Evolutionary conservation across 1,140 invertebrate species (phyloP), one percentile per base, ranked within the genome.

Genomic region (Portunus trituberculatus): DNA sequence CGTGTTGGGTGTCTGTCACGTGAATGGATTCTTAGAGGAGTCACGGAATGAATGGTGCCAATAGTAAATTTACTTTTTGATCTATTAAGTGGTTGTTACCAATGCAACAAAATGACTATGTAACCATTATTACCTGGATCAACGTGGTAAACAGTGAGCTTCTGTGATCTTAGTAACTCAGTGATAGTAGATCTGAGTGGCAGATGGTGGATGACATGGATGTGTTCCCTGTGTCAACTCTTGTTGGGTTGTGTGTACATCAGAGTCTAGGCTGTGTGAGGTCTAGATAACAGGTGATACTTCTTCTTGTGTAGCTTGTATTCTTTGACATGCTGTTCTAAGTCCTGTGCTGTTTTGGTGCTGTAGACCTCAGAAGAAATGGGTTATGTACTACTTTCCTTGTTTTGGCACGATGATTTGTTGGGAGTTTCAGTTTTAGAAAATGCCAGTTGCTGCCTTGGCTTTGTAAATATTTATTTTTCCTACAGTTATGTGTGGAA

Each of bases 351-450:
- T 76, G 67, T 76, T 59, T 12, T 76, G 67, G 67, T 76, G 67
- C 67, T 76, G 67, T 76, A 20, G 6, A n/a, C 0, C 67, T 12
- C 67, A n/a, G 20, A n/a, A 25, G 25, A 12, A n/a, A 20, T 76
- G 59, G 90, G 48, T 91, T 76, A 76, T 32, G 48, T 32, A 31
- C 90, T 32, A 31, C 90, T 76, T 76, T n/a, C 67, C 25, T 76
- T 76, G 67, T 76, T 76, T 76, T 76, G n/a, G 67, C 67, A 76
- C 67, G 67, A n/a, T 91, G 90, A 76, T 76, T 76, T 91, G 32
- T 84, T 93, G 76, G 76, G 32, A 28, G 29, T 93, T 84, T 93
- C n/a, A 52, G 82, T 93, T 93, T 29, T 93, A 93, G 76, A 93
- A 46, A 76, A 84, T 84, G 92, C 76, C 83, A 93, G 92, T 84